Evolutionary conservation across 2,797 vertebrate genomes (phyloP).

Genomic region (Cephalopachus bancanus): DNA sequence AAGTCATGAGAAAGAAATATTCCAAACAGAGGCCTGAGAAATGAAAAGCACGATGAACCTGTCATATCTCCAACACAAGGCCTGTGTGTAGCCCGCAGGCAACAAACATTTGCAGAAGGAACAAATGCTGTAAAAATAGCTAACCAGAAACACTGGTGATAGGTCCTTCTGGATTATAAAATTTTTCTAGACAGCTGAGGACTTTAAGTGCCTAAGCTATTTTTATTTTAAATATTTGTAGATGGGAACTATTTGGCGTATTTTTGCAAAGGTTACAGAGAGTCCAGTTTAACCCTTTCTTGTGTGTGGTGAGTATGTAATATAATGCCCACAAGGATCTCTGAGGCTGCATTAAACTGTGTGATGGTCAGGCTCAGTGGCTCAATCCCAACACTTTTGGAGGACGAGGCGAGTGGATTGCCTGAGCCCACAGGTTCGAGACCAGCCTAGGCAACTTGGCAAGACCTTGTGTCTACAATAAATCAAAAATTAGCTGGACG

Average conservation of each 20-base stretch:
- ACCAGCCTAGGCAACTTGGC: too few relatives aligned
- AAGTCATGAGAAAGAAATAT: background rate
- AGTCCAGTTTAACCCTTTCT: background rate
- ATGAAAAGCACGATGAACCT: background rate
- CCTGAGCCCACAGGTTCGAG: too few relatives aligned
- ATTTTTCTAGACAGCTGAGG: slow-evolving; percentile 66
- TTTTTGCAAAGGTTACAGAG: slow-evolving; percentile 37
- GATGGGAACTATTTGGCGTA: background rate
- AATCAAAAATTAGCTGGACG: too few relatives aligned
- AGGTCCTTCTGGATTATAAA: slow-evolving; percentile 6
- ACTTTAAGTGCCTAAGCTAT: slow-evolving; percentile 36
- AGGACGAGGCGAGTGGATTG: too few relatives aligned
- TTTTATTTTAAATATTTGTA: slow-evolving; percentile 67
- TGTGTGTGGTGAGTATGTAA: background rate
- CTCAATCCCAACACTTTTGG: too few relatives aligned
- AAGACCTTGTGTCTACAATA: too few relatives aligned
- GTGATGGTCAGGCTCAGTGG: background rate
- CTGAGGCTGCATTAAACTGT: background rate
- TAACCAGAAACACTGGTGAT: background rate
- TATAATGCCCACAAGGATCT: background rate
- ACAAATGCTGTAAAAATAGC: background rate
- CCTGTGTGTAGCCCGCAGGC: background rate
- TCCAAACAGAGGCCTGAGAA: background rate
- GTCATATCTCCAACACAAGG: background rate
- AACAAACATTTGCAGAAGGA: background rate